Evolutionary conservation across 2,113 vertebrate species (phyloP).

Genomic region (Ranitomeya imitator): DNA sequence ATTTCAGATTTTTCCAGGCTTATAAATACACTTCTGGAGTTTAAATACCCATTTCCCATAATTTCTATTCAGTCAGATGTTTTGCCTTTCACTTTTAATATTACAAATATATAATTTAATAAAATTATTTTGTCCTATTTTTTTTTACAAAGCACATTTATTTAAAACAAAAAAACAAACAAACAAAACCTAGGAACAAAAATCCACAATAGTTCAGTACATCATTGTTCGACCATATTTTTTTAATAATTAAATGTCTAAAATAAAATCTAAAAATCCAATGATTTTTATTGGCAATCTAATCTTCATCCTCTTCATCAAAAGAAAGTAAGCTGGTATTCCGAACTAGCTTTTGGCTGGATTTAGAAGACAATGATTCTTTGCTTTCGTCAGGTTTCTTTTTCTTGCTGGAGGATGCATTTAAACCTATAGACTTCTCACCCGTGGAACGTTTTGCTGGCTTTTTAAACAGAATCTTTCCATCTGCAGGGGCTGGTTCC

Average conservation of each 20-base stretch:
- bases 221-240: background rate
- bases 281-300: slow-evolving; percentile 56
- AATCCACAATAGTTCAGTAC: background rate
- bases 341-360: slow-evolving; percentile 82
- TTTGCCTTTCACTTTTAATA: background rate
- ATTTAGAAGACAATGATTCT: slow-evolving; percentile 67
- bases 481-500: slow-evolving; percentile 76
- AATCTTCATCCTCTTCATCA: slow-evolving; percentile 87
- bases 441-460: slow-evolving; percentile 86
- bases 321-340: slow-evolving; percentile 95
- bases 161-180: background rate
- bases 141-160: background rate
- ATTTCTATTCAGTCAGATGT: background rate
- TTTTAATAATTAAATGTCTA: background rate
- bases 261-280: background rate
- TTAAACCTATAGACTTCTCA: slow-evolving; percentile 83
- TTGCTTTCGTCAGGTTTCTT: slow-evolving; percentile 70
- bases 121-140: background rate
- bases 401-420: slow-evolving; percentile 89
- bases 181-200: background rate
- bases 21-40: background rate
- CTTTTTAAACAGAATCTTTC: slow-evolving; percentile 93
- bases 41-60: background rate
- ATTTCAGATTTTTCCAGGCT: too few relatives aligned
- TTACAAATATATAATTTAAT: background rate